Base-by-base conservation (phyloP, 2,888 invertebrate species). In the Quadroppia sp. region DNA sequence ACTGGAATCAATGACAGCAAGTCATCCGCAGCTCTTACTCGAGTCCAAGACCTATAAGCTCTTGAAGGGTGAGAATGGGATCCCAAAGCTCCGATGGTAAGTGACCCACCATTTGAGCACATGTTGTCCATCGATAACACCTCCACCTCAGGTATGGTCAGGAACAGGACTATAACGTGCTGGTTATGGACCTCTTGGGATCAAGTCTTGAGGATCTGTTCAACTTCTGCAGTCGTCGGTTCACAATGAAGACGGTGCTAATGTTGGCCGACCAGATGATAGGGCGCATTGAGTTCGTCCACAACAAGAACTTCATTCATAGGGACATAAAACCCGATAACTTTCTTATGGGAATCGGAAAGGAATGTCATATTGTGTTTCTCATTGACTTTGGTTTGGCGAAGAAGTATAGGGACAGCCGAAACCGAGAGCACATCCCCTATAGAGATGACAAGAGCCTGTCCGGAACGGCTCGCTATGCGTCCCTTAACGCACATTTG, bases 361-460 rank as follows among this genome's bases (percentile, higher is more conserved):
- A 95, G 79, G 95, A 96, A 82, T 96, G 96, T 87, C 96, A 97
- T 86, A 95, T 95, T 87, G 87, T 99, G 76, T 98, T 97, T 86
- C 89, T 99, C 84, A 99, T 99, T 83, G 99, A 99, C 86, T 99
- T 97, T 84, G 99, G 99, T 59, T 86, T 99, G 83, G 99, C 99
- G 79, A 99, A 99, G 86, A 99, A 99, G 86, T 99, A 89, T 86
- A 87, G 97, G 74, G 99, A 99, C 84, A 89, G 90, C 79, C 89
- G 93, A 81, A 90, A 94, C 76, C 88, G 96, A 79, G 85, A 88
- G 80, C 99, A 99, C 86, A 99, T 99, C 84, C 84, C 88, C 13
- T 99, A 99, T 83, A 89, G 95, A 87, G 99, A 99, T 88, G 97
- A 99, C 86, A 99, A 99, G 86, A 99, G 99, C 86, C 87, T 99